phyloP scores from a whole-genome alignment of 2,888 invertebrate species.

The Nemurella pictetii region DNA sequence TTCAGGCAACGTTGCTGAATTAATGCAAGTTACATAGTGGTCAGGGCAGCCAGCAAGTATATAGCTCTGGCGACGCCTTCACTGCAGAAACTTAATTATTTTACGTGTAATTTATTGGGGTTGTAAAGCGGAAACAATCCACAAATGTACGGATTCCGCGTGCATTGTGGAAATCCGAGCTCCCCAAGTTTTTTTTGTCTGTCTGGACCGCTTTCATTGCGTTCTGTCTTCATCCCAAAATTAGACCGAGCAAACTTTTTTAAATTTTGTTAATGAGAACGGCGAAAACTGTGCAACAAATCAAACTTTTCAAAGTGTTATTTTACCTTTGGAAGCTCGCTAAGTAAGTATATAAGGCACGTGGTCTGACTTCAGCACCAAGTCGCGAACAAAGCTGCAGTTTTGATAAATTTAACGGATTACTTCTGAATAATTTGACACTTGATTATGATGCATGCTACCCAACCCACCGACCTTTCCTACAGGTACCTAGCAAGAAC shows the following conservation, averaged over 20 bases:
- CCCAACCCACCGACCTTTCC: no score
- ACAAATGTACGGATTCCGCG: not conserved
- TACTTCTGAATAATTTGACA: not conserved
- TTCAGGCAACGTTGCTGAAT: not conserved
- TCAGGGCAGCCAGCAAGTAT: no score
- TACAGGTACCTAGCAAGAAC: not conserved
- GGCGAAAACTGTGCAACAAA: not conserved
- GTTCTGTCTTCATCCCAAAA: not conserved
- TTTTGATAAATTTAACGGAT: not conserved
- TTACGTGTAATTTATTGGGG: not conserved
- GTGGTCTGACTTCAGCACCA: not conserved
- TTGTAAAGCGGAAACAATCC: not conserved
- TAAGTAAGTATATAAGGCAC: not conserved
- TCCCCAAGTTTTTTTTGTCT: not conserved
- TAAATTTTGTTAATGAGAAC: not conserved
- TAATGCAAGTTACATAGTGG: not conserved
- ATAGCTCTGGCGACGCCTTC: not conserved
- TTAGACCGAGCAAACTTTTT: not conserved
- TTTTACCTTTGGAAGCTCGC: not conserved
- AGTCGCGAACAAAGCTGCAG: not conserved
- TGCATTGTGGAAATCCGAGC: not conserved
- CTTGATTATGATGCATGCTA: not conserved
- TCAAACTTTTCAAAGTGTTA: not conserved
- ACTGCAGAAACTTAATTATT: not conserved
- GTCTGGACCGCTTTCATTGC: not conserved